A percentile compares a stretch with the other conserved stretches of the same genome.
These are phyloP conservation scores for Drosophila biarmipes DNA, from an alignment of 1,140 invertebrate species.

Conservation along the genomic window DNA sequence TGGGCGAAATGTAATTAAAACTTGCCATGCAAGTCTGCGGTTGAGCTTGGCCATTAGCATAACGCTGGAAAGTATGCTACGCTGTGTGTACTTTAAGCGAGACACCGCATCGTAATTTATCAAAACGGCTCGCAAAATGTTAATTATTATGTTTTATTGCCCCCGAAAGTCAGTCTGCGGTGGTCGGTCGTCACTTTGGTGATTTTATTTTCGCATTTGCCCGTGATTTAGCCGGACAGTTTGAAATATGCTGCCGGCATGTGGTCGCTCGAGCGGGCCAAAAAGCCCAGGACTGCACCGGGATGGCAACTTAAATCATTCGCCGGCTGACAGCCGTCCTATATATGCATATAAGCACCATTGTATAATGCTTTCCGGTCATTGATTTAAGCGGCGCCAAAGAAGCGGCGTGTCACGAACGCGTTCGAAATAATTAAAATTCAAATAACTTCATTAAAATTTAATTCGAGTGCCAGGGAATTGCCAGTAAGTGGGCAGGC, in stretches of 20 bases:
- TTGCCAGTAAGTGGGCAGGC: conserved; percentile 31
- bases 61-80: conserved; percentile 71
- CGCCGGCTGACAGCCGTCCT: conserved; percentile 19
- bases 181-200: background rate
- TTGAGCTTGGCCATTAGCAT: conserved; percentile 70
- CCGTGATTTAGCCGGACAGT: conserved; percentile 62
- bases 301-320: conserved; percentile 55
- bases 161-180: conserved; percentile 3
- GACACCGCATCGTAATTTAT: conserved; percentile 70
- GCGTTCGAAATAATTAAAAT: conserved; percentile 56
- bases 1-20: conserved; percentile 76
- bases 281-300: conserved; percentile 23
- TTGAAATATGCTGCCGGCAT: conserved; percentile 68
- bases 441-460: conserved; percentile 64
- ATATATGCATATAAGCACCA: conserved; percentile 34
- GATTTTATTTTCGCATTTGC: conserved; percentile 25
- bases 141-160: conserved; percentile 81
- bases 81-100: conserved; percentile 55
- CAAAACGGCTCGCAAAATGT: conserved; percentile 71
- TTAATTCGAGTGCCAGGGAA: conserved; percentile 33
- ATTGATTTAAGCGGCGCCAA: conserved; percentile 52
- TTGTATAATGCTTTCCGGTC: conserved; percentile 58
- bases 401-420: conserved; percentile 10
- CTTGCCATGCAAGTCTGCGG: conserved; percentile 77
- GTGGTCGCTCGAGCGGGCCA: conserved; percentile 45